phyloP scores from a whole-genome alignment of 2,113 vertebrate species.

The Amazona vittata region DNA sequence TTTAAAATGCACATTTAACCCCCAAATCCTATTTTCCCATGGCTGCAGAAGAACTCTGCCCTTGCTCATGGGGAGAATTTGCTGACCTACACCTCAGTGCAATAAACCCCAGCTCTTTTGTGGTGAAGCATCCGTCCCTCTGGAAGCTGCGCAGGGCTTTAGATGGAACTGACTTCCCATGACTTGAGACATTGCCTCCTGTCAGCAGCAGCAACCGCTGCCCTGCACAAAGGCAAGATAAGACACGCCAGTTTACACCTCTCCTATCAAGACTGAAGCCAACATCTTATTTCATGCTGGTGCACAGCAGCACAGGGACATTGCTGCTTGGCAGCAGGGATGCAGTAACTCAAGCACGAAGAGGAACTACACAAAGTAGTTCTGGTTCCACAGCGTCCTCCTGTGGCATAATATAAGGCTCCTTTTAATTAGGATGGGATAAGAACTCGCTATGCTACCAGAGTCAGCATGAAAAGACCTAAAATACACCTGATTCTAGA shows the following conservation, averaged over 20 bases:
- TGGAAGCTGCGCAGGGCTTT: not conserved
- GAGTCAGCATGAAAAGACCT: not conserved
- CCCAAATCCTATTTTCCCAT: not conserved
- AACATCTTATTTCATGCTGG: not conserved
- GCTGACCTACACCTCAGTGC: not conserved
- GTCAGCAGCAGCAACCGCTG: not conserved
- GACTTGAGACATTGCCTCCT: not conserved
- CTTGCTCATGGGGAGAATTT: not conserved
- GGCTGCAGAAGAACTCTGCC: not conserved
- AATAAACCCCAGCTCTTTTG: not conserved
- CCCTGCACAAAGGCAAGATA: not conserved
- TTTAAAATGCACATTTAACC: not conserved
- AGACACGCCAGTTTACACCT: not conserved
- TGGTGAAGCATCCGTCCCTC: not conserved
- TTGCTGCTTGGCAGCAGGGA: not conserved
- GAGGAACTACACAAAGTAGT: not conserved
- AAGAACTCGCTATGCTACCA: not conserved
- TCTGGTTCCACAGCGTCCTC: slow-evolving; percentile 40
- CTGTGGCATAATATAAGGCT: not conserved
- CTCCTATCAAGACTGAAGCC: rapidly evolving
- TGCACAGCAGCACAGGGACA: rapidly evolving
- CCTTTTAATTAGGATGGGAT: not conserved
- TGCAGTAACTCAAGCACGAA: rapidly evolving
- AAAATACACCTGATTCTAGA: not conserved
- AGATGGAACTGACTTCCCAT: not conserved